These are phyloP conservation scores for Agriopis aurantiaria DNA, from an alignment of 2,888 invertebrate species.

Conservation along the genomic window DNA sequence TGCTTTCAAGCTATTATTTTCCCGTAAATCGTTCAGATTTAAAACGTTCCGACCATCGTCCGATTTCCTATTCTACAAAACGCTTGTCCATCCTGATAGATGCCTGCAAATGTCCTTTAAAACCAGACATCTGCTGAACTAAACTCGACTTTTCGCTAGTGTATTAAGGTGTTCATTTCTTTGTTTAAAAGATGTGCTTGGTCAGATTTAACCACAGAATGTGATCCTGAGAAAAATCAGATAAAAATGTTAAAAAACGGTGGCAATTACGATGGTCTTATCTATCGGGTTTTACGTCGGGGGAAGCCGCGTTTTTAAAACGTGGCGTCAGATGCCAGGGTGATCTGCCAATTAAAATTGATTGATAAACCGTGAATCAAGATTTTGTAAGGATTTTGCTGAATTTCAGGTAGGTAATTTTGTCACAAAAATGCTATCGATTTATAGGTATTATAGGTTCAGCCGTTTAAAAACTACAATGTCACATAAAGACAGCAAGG, in stretches of 20 bases:
- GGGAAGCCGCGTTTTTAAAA: constrained; percentile 68
- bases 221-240: constrained; percentile 73
- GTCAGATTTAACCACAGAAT: constrained; percentile 59
- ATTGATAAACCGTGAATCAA: constrained; percentile 55
- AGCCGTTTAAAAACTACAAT: too few species aligned
- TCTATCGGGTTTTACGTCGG: constrained; percentile 61
- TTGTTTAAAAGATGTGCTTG: constrained; percentile 49
- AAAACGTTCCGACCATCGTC: constrained; percentile 75
- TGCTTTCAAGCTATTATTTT: constrained; percentile 75
- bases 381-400: constrained; percentile 39
- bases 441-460: too few species aligned
- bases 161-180: constrained; percentile 49
- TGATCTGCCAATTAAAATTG: constrained; percentile 80
- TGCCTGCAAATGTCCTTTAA: constrained; percentile 62
- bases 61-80: constrained; percentile 82
- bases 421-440: too few species aligned
- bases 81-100: constrained; percentile 83
- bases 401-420: too few species aligned
- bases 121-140: constrained; percentile 39
- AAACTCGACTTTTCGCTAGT: constrained; percentile 46
- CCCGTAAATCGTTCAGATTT: constrained; percentile 80
- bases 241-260: constrained; percentile 83
- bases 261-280: constrained; percentile 80
- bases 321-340: constrained; percentile 66
- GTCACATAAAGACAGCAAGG: too few species aligned